Conservation (phyloP, 2,888 invertebrate species). For the Chymomyza fuscimana region DNA sequence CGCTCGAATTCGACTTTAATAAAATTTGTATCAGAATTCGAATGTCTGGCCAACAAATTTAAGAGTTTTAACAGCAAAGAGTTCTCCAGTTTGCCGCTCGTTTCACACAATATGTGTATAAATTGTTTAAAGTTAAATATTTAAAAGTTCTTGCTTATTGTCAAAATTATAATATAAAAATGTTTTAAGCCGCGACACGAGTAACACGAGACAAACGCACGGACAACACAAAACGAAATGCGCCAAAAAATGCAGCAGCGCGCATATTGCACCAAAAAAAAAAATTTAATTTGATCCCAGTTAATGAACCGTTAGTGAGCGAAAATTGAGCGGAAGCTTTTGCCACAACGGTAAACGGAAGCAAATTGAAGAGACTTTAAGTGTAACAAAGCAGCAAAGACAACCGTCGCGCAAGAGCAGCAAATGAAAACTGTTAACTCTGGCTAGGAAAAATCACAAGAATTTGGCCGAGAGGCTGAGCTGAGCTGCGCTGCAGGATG, state of each 20-base stretch:
- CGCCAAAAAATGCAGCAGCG: slow-evolving; percentile 58
- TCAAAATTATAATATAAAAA: background rate
- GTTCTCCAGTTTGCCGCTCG: slow-evolving; percentile 67
- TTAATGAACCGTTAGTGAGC: slow-evolving; percentile 1
- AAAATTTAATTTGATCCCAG: background rate
- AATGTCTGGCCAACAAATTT: slow-evolving; percentile 61
- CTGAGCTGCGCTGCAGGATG: slow-evolving; percentile 37
- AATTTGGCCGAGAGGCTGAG: background rate
- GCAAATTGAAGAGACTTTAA: slow-evolving; percentile 10
- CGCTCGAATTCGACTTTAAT: slow-evolving; percentile 78
- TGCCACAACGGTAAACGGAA: background rate
- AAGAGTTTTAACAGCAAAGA: slow-evolving; percentile 67
- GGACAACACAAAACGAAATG: slow-evolving; percentile 60
- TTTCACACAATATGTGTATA: slow-evolving; percentile 16
- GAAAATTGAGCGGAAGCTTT: background rate
- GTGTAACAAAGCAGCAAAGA: slow-evolving; percentile 21
- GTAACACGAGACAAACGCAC: slow-evolving; percentile 41
- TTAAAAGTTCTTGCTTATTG: slow-evolving; percentile 6
- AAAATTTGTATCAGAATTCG: slow-evolving; percentile 55
- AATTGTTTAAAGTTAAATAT: slow-evolving; percentile 15
- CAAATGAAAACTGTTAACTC: slow-evolving; percentile 47
- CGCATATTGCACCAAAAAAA: slow-evolving; percentile 28
- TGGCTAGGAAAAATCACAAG: background rate
- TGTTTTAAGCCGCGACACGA: slow-evolving; percentile 29
- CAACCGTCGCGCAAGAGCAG: slow-evolving; percentile 56